phyloP scores from a whole-genome alignment of 1,140 invertebrate species.

The Cydia amplana region DNA sequence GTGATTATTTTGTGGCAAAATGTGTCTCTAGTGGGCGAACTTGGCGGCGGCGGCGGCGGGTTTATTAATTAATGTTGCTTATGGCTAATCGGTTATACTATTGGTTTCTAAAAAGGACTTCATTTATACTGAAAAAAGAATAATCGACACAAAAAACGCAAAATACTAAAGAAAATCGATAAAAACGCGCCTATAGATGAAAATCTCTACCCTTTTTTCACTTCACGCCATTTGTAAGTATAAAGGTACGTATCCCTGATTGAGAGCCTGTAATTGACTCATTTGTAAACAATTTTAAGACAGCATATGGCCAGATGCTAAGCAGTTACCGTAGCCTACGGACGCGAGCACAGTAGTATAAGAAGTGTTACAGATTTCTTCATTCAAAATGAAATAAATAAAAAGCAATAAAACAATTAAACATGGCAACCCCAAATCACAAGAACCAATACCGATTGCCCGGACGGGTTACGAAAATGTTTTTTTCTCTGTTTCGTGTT shows the following conservation, averaged over 20 bases:
- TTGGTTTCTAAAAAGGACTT: neutral
- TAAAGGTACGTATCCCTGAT: too few species aligned
- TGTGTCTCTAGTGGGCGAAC: neutral
- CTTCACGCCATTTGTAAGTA: too few species aligned
- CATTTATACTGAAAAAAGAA: too few species aligned
- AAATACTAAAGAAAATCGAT: too few species aligned
- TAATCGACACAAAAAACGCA: too few species aligned
- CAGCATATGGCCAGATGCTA: too few species aligned
- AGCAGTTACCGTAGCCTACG: too few species aligned
- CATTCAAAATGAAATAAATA: neutral
- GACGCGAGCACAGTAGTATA: neutral
- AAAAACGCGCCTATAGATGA: too few species aligned
- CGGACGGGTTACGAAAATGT: slow-evolving; percentile 44
- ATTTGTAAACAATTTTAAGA: too few species aligned
- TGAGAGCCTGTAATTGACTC: too few species aligned
- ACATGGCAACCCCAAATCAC: slow-evolving; percentile 37
- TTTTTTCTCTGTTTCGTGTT: slow-evolving; percentile 44
- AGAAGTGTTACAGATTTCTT: neutral
- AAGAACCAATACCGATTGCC: slow-evolving; percentile 37
- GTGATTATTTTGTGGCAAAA: slow-evolving; percentile 1
- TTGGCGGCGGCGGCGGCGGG: too few species aligned
- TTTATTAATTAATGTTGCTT: neutral
- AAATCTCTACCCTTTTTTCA: too few species aligned
- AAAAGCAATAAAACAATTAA: neutral
- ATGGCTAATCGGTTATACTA: neutral